These are phyloP conservation scores for Zygaena filipendulae DNA, from an alignment of 2,888 invertebrate genomes.

Conservation along the genomic window DNA sequence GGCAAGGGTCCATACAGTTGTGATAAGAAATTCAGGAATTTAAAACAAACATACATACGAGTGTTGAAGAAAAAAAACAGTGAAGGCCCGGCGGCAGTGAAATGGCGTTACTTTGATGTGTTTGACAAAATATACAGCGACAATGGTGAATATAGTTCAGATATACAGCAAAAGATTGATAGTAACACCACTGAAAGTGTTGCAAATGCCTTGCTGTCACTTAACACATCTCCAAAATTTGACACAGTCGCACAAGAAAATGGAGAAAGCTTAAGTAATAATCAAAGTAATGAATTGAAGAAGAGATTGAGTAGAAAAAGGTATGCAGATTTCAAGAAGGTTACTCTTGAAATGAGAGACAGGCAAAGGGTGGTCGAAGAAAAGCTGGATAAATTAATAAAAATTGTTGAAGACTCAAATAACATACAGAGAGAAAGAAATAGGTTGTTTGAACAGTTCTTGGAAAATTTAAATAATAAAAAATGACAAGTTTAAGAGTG, in stretches of 20 bases:
- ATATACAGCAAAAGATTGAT: constrained; percentile 46
- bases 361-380: constrained; percentile 51
- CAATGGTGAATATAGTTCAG: constrained; percentile 49
- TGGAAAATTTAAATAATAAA: constrained; percentile 39
- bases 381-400: constrained; percentile 53
- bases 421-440: constrained; percentile 54
- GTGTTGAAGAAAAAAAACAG: constrained; percentile 44
- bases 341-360: constrained; percentile 49
- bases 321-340: constrained; percentile 45
- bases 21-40: constrained; percentile 56
- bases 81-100: constrained; percentile 34
- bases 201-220: constrained; percentile 41
- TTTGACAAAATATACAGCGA: constrained; percentile 51
- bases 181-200: constrained; percentile 38
- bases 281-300: constrained; percentile 33
- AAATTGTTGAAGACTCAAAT: constrained; percentile 58
- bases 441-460: constrained; percentile 46
- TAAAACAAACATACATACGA: constrained; percentile 53
- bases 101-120: constrained; percentile 55
- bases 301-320: constrained; percentile 35
- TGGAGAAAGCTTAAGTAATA: constrained; percentile 31
- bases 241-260: constrained; percentile 27
- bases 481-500: too few relatives aligned
- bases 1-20: constrained; percentile 50
- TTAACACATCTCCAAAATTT: constrained; percentile 30